Evolutionary conservation across 1,140 invertebrate species (phyloP).

Genomic region (Caligus rogercresseyi): DNA sequence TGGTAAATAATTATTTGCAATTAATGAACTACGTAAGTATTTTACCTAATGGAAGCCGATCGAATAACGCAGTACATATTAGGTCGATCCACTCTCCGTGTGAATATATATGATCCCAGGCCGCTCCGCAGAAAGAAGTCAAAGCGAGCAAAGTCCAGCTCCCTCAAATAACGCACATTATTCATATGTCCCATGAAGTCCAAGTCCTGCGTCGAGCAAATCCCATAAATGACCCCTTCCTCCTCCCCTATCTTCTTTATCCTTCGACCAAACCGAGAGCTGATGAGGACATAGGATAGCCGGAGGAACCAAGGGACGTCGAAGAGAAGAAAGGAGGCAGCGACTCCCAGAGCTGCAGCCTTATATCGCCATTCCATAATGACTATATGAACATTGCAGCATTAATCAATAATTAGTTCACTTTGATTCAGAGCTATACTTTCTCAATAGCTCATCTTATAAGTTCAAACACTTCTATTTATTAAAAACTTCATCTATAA

Average conservation of each 20-base stretch:
- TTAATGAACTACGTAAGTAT: too few relatives aligned
- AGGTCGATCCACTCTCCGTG: neutral
- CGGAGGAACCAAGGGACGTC: neutral
- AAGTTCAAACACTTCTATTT: too few relatives aligned
- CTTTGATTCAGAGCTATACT: too few relatives aligned
- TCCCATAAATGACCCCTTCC: constrained; percentile 27
- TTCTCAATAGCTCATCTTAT: too few relatives aligned
- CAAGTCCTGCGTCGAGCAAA: constrained; percentile 58
- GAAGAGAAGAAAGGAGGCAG: neutral
- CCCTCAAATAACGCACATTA: constrained; percentile 61
- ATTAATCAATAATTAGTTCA: too few relatives aligned
- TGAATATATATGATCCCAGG: neutral
- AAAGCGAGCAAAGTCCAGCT: constrained; percentile 61
- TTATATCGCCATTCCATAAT: neutral
- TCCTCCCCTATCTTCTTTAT: neutral
- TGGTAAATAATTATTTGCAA: too few relatives aligned
- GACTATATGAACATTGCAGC: too few relatives aligned
- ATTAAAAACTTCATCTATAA: too few relatives aligned
- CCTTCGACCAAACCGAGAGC: neutral
- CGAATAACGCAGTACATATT: neutral
- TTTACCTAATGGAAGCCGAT: neutral
- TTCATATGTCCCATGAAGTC: constrained; percentile 73
- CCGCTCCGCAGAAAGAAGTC: constrained; percentile 28
- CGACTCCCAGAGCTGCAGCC: neutral
- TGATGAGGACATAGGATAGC: neutral